These are phyloP conservation scores for Boulengeromyrus knoepffleri DNA, from an alignment of 2,113 vertebrate species.

Conservation along the genomic window DNA sequence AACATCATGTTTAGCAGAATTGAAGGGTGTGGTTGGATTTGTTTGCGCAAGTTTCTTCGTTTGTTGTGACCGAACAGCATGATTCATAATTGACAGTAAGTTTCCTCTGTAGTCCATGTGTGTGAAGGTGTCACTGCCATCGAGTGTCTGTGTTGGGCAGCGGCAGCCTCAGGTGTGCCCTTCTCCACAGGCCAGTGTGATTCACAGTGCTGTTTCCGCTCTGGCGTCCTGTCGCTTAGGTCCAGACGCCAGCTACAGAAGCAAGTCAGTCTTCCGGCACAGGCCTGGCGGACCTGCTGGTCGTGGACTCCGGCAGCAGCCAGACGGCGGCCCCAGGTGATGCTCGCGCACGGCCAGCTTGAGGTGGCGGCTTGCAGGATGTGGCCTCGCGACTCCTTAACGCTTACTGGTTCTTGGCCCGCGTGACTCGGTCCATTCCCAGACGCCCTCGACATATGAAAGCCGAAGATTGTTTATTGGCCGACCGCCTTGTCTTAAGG, in stretches of 20 bases:
- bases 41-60: neutral
- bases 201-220: neutral
- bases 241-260: slow-evolving; percentile 54
- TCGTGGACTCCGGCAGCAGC: slow-evolving; percentile 63
- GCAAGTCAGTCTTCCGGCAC: slow-evolving; percentile 61
- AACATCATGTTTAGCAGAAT: neutral
- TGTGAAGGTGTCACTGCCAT: slow-evolving; percentile 13
- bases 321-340: slow-evolving; percentile 64
- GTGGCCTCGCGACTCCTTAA: neutral
- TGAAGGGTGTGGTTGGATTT: neutral
- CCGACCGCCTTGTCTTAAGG: neutral
- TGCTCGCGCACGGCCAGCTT: neutral
- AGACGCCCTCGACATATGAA: neutral
- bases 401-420: neutral
- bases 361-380: neutral
- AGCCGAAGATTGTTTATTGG: neutral
- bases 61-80: neutral
- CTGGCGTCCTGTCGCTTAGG: neutral
- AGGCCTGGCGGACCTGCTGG: slow-evolving; percentile 77
- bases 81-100: neutral
- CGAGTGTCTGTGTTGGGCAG: slow-evolving; percentile 14
- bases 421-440: neutral
- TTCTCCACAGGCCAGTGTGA: neutral
- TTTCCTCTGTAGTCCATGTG: neutral
- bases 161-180: neutral